Evolutionary conservation across 2,797 vertebrate genomes (phyloP).

Genomic region (Sebastes nivosus): DNA sequence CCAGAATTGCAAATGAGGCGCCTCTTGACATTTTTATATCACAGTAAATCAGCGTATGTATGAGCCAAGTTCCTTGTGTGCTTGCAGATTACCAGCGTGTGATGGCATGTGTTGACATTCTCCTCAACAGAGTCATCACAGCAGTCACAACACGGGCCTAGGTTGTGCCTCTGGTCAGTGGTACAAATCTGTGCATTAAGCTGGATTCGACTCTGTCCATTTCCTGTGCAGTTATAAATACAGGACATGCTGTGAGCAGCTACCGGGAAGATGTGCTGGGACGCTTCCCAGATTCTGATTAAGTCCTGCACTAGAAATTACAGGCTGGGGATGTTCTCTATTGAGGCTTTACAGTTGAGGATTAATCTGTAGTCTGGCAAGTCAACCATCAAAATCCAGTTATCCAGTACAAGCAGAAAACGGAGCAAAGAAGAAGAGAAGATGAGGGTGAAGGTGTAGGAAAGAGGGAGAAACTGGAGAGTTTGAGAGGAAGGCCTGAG

Average conservation of each 20-base stretch:
- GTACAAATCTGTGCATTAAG: conserved; percentile 28
- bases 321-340: conserved; percentile 60
- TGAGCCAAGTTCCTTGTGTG: conserved; percentile 43
- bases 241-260: conserved; percentile 36
- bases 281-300: conserved; percentile 70
- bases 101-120: conserved; percentile 42
- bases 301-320: conserved; percentile 65
- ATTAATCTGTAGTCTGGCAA: conserved; percentile 71
- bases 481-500: conserved; percentile 1
- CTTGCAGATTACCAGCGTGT: conserved; percentile 49
- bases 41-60: conserved; percentile 48
- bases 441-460: background rate
- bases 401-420: conserved; percentile 40
- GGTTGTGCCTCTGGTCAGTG: conserved; percentile 22
- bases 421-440: conserved; percentile 11
- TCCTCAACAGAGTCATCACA: conserved; percentile 46
- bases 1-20: conserved; percentile 63
- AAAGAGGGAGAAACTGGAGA: background rate
- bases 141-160: conserved; percentile 11
- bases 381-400: conserved; percentile 55
- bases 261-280: conserved; percentile 48
- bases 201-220: conserved; percentile 21
- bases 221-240: conserved; percentile 30
- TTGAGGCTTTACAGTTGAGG: conserved; percentile 60
- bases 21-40: conserved; percentile 69